Conservation (phyloP, 2,113 vertebrate species). For the Thryonomys swinderianus region DNA sequence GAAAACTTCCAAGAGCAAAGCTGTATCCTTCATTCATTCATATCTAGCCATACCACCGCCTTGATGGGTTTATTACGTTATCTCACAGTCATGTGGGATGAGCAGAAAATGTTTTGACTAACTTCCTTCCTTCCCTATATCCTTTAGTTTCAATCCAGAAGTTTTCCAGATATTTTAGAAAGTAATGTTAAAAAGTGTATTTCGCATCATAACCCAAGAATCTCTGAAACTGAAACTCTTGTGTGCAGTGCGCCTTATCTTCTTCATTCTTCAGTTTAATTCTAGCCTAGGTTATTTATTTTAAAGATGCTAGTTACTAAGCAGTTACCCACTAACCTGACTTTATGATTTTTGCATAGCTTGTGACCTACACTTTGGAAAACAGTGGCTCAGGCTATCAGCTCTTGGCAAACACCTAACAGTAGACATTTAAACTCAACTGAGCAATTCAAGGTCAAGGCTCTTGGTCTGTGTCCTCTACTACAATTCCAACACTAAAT, state of each 20-base stretch:
- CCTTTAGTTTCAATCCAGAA: neutral
- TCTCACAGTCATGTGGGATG: constrained; percentile 41
- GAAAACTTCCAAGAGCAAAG: constrained; percentile 29
- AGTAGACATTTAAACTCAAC: neutral
- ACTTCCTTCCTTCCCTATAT: neutral
- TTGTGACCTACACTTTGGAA: neutral
- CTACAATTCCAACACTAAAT: neutral
- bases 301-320: neutral
- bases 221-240: neutral
- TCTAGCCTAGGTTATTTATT: neutral
- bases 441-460: neutral
- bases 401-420: neutral
- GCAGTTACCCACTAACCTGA: neutral
- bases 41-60: neutral
- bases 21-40: constrained; percentile 57
- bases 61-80: constrained; percentile 41
- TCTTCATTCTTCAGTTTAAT: neutral
- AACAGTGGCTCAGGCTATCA: neutral
- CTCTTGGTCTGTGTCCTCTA: neutral
- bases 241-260: neutral
- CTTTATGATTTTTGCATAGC: neutral
- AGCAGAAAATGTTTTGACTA: constrained; percentile 55
- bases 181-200: neutral
- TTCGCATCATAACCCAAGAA: neutral
- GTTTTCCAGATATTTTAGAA: constrained; percentile 13